These are phyloP conservation scores for Lethocerus indicus DNA, from an alignment of 1,140 invertebrate species.

Conservation along the genomic window DNA sequence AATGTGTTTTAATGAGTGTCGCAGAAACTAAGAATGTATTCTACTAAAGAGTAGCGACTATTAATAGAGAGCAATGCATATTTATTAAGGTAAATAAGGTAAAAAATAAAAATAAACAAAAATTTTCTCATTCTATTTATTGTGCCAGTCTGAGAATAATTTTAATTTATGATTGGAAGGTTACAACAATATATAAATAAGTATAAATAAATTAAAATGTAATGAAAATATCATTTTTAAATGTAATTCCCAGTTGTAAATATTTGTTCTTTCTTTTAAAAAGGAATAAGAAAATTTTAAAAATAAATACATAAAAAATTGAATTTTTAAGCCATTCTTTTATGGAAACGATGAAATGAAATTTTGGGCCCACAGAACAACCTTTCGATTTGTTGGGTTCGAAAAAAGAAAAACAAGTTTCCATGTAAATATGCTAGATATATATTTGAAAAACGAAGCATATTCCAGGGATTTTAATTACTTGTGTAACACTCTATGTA, in stretches of 20 bases:
- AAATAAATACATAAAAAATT: not conserved
- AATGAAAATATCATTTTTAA: too few species aligned
- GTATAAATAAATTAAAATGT: too few species aligned
- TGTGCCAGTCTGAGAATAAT: too few species aligned
- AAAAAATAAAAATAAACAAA: too few species aligned
- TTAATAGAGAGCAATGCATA: too few species aligned
- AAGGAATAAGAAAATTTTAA: constrained; percentile 1
- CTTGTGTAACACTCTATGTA: constrained; percentile 2
- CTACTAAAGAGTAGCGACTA: too few species aligned
- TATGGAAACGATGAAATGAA: not conserved
- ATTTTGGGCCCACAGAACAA: not conserved
- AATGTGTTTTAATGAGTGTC: too few species aligned
- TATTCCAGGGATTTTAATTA: constrained; percentile 6
- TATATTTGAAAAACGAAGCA: constrained; percentile 1
- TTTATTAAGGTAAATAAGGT: too few species aligned
- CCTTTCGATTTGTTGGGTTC: not conserved
- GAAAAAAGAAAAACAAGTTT: not conserved
- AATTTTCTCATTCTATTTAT: too few species aligned
- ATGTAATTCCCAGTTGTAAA: constrained; percentile 1
- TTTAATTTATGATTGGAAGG: too few species aligned
- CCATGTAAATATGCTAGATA: constrained; percentile 3
- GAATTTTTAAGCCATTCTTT: not conserved
- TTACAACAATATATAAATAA: too few species aligned
- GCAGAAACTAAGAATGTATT: too few species aligned
- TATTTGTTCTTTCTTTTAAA: not conserved